phyloP scores from a whole-genome alignment of 2,113 vertebrate species.

The Brienomyrus longianalis region DNA sequence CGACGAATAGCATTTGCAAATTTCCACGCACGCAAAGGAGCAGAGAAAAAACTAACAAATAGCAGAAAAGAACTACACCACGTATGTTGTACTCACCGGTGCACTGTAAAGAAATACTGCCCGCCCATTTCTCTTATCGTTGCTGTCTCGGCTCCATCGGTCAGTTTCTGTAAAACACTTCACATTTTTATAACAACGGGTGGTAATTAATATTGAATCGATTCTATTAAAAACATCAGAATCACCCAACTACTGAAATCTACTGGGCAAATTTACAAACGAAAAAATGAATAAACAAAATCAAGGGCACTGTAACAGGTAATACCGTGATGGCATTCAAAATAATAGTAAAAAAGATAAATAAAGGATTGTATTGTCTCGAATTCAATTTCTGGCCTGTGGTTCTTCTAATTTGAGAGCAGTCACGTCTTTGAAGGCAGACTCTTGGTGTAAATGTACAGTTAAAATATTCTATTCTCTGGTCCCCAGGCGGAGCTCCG shows the following conservation, averaged over 20 bases:
- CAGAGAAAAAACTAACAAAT: not conserved
- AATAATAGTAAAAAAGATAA: slow-evolving; percentile 36
- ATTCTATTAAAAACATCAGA: slow-evolving; percentile 50
- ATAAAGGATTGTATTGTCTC: slow-evolving; percentile 50
- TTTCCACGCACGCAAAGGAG: not conserved
- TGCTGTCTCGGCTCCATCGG: slow-evolving; percentile 55
- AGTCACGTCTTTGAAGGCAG: slow-evolving; percentile 93
- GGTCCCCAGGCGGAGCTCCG: slow-evolving; percentile 88
- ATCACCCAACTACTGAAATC: slow-evolving; percentile 40
- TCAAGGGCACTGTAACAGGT: slow-evolving; percentile 42
- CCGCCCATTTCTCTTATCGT: slow-evolving; percentile 31
- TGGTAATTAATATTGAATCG: slow-evolving; percentile 84
- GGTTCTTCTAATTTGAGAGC: slow-evolving; percentile 86
- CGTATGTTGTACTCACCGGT: slow-evolving; percentile 42
- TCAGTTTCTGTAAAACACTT: slow-evolving; percentile 68
- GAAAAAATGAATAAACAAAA: slow-evolving; percentile 34
- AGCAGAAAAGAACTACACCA: slow-evolving; percentile 1
- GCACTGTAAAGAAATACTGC: slow-evolving; percentile 32
- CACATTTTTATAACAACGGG: slow-evolving; percentile 76
- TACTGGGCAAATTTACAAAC: slow-evolving; percentile 61
- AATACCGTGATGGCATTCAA: slow-evolving; percentile 48
- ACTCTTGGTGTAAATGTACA: slow-evolving; percentile 98
- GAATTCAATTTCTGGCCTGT: slow-evolving; percentile 74
- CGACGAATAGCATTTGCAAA: slow-evolving; percentile 2
- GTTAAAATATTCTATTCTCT: slow-evolving; percentile 95